Conservation (phyloP, 1,140 invertebrate genomes). For the Nephotettix cincticeps region DNA sequence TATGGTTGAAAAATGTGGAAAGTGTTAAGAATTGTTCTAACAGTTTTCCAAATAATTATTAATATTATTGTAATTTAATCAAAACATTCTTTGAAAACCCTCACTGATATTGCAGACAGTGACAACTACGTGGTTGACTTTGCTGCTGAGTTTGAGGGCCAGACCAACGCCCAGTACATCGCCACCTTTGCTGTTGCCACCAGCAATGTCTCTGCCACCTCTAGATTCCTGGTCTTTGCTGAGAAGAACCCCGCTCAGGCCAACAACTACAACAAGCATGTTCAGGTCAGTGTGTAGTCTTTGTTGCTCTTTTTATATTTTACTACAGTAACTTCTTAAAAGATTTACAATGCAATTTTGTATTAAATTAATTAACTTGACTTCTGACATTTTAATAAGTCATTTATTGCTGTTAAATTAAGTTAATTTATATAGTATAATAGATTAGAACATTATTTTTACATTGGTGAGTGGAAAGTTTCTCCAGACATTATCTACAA, state of each 20-base stretch:
- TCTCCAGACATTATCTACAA: no score
- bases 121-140: constrained; percentile 53
- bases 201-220: constrained; percentile 55
- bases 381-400: no score
- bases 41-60: not conserved
- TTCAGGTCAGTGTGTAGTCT: constrained; percentile 11
- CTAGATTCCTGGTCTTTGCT: constrained; percentile 49
- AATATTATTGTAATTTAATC: not conserved
- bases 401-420: no score
- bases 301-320: no score
- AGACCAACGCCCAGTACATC: constrained; percentile 48
- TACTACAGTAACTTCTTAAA: no score
- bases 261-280: constrained; percentile 29
- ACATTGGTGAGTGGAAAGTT: no score
- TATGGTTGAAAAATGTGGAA: not conserved
- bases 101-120: constrained; percentile 34
- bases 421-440: no score
- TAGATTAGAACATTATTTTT: no score
- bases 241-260: constrained; percentile 40
- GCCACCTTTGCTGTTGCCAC: constrained; percentile 52
- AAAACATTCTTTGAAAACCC: no score
- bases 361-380: no score
- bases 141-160: constrained; percentile 51
- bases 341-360: no score
- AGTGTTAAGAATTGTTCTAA: not conserved